Percentiles rank a stretch among this genome's conserved stretches.
phyloP scores from a whole-genome alignment of 2,888 invertebrate genomes.

The Erpobdella octoculata region DNA sequence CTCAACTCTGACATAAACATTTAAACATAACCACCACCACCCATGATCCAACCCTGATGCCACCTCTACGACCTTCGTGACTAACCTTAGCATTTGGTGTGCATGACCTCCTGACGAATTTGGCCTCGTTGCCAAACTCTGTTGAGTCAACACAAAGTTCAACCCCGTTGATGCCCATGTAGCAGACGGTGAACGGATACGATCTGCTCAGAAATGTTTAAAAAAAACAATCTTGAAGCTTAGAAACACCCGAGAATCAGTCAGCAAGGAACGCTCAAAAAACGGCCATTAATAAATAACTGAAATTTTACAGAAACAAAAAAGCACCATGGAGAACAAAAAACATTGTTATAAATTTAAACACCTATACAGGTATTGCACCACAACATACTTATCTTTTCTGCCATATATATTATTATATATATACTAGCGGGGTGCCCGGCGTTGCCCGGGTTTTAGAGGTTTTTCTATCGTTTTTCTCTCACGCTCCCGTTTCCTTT shows the following conservation, averaged over 20 bases:
- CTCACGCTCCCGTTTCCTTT: neutral
- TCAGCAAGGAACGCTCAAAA: neutral
- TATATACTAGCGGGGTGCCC: too few relatives aligned
- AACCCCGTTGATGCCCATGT: constrained; percentile 24
- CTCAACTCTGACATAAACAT: too few relatives aligned
- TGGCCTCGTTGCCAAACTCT: constrained; percentile 26
- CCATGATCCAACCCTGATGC: too few relatives aligned
- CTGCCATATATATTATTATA: too few relatives aligned
- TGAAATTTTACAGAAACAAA: neutral
- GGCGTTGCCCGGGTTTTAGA: too few relatives aligned
- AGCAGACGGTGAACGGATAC: constrained; percentile 28
- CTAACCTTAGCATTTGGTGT: constrained; percentile 31
- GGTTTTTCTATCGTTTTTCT: neutral
- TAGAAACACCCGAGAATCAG: neutral
- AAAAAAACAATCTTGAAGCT: neutral
- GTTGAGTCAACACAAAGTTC: constrained; percentile 29
- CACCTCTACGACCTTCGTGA: neutral
- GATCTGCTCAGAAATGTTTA: constrained; percentile 2
- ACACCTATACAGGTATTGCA: neutral
- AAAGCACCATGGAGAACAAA: neutral
- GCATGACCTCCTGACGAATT: constrained; percentile 29
- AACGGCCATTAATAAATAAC: neutral
- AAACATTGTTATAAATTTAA: neutral
- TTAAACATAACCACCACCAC: too few relatives aligned
- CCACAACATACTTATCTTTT: neutral